Evolutionary conservation across 1,140 invertebrate genomes (phyloP), one percentile per base, ranked within the genome.

Genomic region (Rhopalosiphum maidis): DNA sequence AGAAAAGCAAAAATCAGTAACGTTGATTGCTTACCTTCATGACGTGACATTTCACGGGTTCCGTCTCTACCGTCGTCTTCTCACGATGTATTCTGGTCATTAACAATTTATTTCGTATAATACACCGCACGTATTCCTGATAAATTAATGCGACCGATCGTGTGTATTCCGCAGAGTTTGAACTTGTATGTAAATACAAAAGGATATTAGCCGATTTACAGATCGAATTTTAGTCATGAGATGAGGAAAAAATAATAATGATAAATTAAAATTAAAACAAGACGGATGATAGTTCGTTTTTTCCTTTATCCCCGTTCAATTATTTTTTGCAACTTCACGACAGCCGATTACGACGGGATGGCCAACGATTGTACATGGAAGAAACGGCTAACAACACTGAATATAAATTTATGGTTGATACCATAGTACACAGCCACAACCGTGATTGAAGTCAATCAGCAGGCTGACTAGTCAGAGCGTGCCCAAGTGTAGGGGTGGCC

Each of bases 21-120:
- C 5, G 30, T 87, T 6, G 86, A n/a, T n/a, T 55, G 35, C 96
- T 96, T 96, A 97, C 97, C 97, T 96, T 97, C 97, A 97, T 97
- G 97, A 96, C 97, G 96, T 96, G 96, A 97, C 97, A 97, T 97
- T 96, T 97, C 97, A 96, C 90, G 55, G 25, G 25, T 86, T 55
- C 46, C 30, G 77, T 92, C 77, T 85, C 35, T 18, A 9, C 35
- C 35, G 25, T 41, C 82, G 46, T 86, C 35, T 48, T 85, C 23
- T 55, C 54, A 18, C 25, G 48, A 6, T 85, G 77, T 93, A 41
- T 93, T 82, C 68, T 93, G 35, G n/a, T 85, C 91, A 93, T 93
- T 85, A 86, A 93, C 91, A 85, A 93, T 86, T 43, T 22, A 93
- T 85, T 93, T 9, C 11, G n/a, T 11, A 68, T 15, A 30, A 68